Conservation (phyloP, 2,797 vertebrate genomes). For the Monodelphis domestica region DNA sequence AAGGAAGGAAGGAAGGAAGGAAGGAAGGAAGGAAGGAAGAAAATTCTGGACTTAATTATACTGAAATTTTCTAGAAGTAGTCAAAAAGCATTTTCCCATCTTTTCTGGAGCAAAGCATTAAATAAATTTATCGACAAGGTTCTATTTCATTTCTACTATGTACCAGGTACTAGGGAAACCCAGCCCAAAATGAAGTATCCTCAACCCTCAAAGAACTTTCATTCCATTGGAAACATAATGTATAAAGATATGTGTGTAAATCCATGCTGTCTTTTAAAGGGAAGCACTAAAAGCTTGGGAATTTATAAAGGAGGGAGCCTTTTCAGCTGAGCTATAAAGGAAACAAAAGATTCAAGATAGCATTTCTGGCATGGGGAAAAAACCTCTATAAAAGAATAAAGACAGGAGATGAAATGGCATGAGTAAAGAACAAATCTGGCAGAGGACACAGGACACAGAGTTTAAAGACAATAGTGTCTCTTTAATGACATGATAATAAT, state of each 20-base stretch:
- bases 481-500: no score
- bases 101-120: neutral
- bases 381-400: neutral
- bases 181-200: neutral
- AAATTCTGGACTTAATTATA: neutral
- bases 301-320: neutral
- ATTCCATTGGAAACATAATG: neutral
- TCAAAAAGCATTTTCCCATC: neutral
- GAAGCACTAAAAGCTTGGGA: neutral
- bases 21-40: neutral
- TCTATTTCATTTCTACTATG: neutral
- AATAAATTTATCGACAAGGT: neutral
- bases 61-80: neutral
- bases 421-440: neutral
- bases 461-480: neutral
- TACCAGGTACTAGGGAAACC: neutral
- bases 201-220: neutral
- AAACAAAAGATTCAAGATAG: neutral
- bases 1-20: neutral
- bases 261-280: neutral
- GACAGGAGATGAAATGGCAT: neutral
- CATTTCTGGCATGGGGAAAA: neutral
- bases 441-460: neutral
- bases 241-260: neutral
- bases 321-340: neutral